Base-by-base conservation (phyloP, 2,113 vertebrate species). In the Onychorhynchus coronatus region DNA sequence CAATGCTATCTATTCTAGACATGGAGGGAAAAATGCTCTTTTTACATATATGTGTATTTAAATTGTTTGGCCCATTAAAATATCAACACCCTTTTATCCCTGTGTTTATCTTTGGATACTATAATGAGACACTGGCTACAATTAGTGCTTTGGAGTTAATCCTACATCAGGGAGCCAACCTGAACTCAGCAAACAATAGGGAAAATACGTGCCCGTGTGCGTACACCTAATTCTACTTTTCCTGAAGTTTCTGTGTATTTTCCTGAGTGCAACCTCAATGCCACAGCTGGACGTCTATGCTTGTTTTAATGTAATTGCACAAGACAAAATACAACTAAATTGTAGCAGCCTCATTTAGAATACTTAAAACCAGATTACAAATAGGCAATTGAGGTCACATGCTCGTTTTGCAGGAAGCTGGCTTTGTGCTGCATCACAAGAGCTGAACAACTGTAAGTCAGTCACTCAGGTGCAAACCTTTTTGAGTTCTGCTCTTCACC, bases 191-290 rank as follows among this genome's bases (percentile, higher is more conserved):
- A 79, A 71, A 61, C 3, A 6, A 6, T 20, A 42, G 31, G 13
- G 22, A 49, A 42, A 66, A 7, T 19, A 17, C 4, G 1, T 42
- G 8, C 31, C 30, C 8, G 1, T 2, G 5, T 22, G 31, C 19
- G 5, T 25, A 33, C 25, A 37, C 8, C 33, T 56, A 33, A 44
- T 30, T 33, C 35, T 73, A 1, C n/a, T 80, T 67, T 86, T 86
- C 25, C 33, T 80, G 55, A 85, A 74, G 27, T 46, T 50, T 55
- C 13, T 30, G 44, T 46, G 6, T 27, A 27, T 86, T 66, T 83
- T 46, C 46, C 15, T 28, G 30, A 46, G 16, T 17, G 18, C 19
- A 84, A 35, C 8, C 41, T 49, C 28, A 58, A 5, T 49, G 30
- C 56, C 70, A 76, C 28, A 59, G 44, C 17, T 67, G 27, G 91